Base-by-base conservation (phyloP, 1,140 invertebrate species). In the Pseudomyrmex flavicornis region DNA sequence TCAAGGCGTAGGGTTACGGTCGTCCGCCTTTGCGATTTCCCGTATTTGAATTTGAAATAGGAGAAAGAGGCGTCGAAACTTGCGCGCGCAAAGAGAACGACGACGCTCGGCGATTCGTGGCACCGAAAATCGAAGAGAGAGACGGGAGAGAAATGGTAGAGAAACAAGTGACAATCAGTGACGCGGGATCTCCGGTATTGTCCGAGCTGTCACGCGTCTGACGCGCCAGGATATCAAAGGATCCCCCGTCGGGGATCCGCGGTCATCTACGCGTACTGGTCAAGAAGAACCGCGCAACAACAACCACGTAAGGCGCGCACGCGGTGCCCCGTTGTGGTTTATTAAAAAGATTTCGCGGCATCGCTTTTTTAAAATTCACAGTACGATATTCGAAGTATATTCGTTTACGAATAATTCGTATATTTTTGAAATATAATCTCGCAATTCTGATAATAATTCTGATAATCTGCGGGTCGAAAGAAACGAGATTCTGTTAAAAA, bases 1-100 rank as follows among this genome's bases (percentile, higher is more conserved):
- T 93, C 94, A 94, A 94, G 93, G 94, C 90, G 89, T 94, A 93
- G 92, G 91, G 93, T 94, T 94, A 94, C 94, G 65, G 26, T 59
- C 58, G 86, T 86, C 86, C 63, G 35, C 35, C 35, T 35, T 80
- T 74, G 87, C 85, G 65, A 90, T 91, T 91, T 91, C 79, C 83
- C 86, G 63, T 82, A 92, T 94, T 92, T 91, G 85, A 93, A 93
- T 93, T 90, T 88, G 83, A 88, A 91, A 90, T 63, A 44, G 54
- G 80, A 90, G 83, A 90, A 83, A 83, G 86, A 85, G 26, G 50
- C 65, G 63, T 26, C 56, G 52, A 35, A 35, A 35, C 35, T 35
- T 35, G 44, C 17, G 73, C 35, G 35, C 35, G 74, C 58, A 68
- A 46, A 17, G 52, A 69, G 35, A 7, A 35, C 22, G 63, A 56